Conservation (phyloP, 2,797 vertebrate genomes). For the Peromyscus eremicus region DNA sequence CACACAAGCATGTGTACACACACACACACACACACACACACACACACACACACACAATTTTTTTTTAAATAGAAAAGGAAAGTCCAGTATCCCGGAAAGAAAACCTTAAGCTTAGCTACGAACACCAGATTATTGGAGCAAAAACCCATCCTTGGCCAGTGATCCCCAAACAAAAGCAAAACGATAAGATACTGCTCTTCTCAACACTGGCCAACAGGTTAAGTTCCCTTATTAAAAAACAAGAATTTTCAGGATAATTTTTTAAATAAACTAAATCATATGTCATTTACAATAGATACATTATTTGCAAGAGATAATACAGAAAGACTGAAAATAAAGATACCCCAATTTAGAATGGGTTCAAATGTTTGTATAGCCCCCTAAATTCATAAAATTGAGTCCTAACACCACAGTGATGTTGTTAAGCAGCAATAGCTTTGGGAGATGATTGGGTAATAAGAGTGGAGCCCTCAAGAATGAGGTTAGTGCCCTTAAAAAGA, state of each 20-base stretch:
- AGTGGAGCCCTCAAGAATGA: not conserved
- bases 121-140: not conserved
- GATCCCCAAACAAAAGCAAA: not conserved
- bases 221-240: slow-evolving; percentile 39
- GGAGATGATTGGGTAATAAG: not conserved
- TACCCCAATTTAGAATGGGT: not conserved
- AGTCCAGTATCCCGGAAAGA: not conserved
- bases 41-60: too few species aligned
- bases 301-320: slow-evolving; percentile 2
- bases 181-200: slow-evolving; percentile 1
- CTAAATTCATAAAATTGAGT: not conserved
- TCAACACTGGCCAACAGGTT: not conserved
- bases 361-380: not conserved
- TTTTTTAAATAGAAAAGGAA: not conserved
- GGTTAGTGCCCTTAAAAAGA: not conserved
- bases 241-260: slow-evolving; percentile 3
- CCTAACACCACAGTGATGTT: not conserved
- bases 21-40: not conserved
- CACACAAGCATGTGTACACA: not conserved
- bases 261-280: not conserved
- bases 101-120: slow-evolving; percentile 40
- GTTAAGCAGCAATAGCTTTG: not conserved
- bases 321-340: slow-evolving; percentile 11
- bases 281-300: not conserved
- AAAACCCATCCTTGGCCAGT: slow-evolving; percentile 20